phyloP scores from a whole-genome alignment of 2,797 vertebrate genomes.

The Rhinoraja longicauda region DNA sequence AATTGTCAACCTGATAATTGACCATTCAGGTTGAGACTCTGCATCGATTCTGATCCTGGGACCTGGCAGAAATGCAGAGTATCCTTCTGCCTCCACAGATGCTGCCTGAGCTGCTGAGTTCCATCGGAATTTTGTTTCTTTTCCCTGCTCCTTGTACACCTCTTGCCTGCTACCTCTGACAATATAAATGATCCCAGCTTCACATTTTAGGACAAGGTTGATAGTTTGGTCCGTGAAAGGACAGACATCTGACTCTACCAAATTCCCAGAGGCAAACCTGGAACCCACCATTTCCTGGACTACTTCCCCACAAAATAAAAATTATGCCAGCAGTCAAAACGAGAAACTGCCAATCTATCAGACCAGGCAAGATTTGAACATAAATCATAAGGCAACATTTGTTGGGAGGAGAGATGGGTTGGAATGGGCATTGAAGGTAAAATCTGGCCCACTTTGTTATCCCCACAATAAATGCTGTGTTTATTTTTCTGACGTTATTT shows the following conservation, averaged over 20 bases:
- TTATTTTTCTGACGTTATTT: background rate
- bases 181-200: background rate
- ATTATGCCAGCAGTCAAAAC: background rate
- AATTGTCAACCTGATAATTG: too few species aligned
- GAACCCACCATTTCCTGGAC: background rate
- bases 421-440: background rate
- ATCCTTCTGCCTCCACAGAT: too few species aligned
- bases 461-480: background rate
- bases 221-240: background rate
- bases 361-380: background rate
- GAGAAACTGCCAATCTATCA: background rate
- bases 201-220: background rate
- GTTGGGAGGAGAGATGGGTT: too few species aligned
- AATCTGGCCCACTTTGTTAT: too few species aligned
- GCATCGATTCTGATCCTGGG: too few species aligned
- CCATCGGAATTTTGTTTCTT: too few species aligned
- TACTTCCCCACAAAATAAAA: background rate
- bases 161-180: background rate
- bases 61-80: too few species aligned
- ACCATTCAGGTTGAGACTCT: too few species aligned
- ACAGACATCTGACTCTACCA: background rate
- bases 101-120: too few species aligned
- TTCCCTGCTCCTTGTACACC: background rate
- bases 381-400: background rate
- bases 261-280: background rate